Percentiles rank a stretch among this genome's conserved stretches.
phyloP scores from a whole-genome alignment of 2,888 invertebrate genomes.

The Muscina levida region DNA sequence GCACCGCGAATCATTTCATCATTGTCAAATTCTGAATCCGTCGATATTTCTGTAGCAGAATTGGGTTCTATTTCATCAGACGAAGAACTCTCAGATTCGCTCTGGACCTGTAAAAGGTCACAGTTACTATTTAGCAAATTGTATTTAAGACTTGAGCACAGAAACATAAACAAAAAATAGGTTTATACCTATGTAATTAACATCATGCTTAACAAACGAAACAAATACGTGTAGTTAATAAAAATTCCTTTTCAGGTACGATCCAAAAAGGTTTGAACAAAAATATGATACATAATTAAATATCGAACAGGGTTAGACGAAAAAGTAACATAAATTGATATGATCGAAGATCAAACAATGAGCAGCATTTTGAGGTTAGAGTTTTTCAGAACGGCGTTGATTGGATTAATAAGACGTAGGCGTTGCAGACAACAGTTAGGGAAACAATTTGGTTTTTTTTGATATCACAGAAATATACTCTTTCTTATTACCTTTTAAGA shows the following conservation, averaged over 20 bases:
- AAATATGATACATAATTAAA: constrained; percentile 33
- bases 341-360: constrained; percentile 13
- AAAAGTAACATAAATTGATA: constrained; percentile 4
- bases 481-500: constrained; percentile 78
- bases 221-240: constrained; percentile 52
- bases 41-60: constrained; percentile 94
- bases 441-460: constrained; percentile 49
- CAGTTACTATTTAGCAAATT: background rate
- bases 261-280: constrained; percentile 78
- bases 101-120: constrained; percentile 82
- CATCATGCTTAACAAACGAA: constrained; percentile 44
- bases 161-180: constrained; percentile 27
- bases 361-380: constrained; percentile 51
- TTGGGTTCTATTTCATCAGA: constrained; percentile 88
- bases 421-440: constrained; percentile 58
- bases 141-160: too few species aligned
- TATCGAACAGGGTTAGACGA: constrained; percentile 46
- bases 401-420: constrained; percentile 38
- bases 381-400: constrained; percentile 46
- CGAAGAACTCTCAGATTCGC: constrained; percentile 84
- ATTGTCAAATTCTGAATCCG: constrained; percentile 94
- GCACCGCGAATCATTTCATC: constrained; percentile 86
- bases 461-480: constrained; percentile 16
- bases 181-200: constrained; percentile 30
- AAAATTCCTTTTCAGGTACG: constrained; percentile 78